Conservation (phyloP, 2,888 invertebrate species). For the Sminthurinus aureus region DNA sequence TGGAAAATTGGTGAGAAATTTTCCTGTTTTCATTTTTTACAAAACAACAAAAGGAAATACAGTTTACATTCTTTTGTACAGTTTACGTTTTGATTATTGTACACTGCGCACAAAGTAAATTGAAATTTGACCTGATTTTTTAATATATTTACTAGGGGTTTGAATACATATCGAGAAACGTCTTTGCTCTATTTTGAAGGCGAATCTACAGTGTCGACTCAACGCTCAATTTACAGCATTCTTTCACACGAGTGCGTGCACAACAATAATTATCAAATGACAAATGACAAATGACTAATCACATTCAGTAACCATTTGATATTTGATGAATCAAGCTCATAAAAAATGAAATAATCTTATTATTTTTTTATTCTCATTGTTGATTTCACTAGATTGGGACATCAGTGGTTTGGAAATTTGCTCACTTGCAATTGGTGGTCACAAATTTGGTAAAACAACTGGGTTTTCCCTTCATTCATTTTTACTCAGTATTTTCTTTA, state of each 20-base stretch:
- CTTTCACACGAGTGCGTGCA: slow-evolving; percentile 9
- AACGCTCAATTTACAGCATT: background rate
- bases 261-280: background rate
- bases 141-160: background rate
- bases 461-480: background rate
- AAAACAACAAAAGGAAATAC: too few relatives aligned
- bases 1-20: slow-evolving; percentile 52
- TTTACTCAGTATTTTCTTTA: background rate
- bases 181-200: slow-evolving; percentile 11
- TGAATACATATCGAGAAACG: background rate
- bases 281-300: too few relatives aligned
- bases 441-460: too few relatives aligned
- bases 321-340: background rate
- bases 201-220: background rate
- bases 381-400: slow-evolving; percentile 24
- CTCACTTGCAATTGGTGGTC: slow-evolving; percentile 45
- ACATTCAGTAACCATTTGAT: background rate
- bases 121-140: background rate
- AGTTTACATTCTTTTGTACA: background rate
- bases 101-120: background rate
- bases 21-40: too few relatives aligned
- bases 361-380: background rate
- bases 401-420: slow-evolving; percentile 51
- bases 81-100: background rate
- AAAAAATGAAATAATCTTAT: background rate